Percentiles rank a stretch among this genome's conserved stretches.
phyloP scores from a whole-genome alignment of 2,888 invertebrate species.

The Drosophila antonietae region DNA sequence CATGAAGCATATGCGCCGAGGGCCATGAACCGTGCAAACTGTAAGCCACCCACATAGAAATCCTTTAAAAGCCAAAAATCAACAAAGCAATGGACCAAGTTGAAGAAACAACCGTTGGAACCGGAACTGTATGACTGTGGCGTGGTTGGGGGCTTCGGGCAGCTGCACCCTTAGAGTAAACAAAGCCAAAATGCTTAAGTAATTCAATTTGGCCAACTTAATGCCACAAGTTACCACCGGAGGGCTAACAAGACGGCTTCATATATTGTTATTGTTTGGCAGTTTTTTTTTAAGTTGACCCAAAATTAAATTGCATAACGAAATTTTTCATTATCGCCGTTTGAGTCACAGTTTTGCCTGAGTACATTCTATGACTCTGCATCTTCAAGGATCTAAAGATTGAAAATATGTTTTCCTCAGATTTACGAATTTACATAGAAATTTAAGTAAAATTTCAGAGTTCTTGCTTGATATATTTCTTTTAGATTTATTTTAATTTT shows the following conservation, averaged over 20 bases:
- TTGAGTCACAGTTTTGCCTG: too few species aligned
- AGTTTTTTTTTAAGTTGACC: background rate
- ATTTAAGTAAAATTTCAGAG: too few species aligned
- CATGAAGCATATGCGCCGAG: conserved; percentile 36
- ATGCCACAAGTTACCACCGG: conserved; percentile 42
- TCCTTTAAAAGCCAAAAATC: conserved; percentile 39
- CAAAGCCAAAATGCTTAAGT: conserved; percentile 54
- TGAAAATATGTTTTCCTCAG: too few species aligned
- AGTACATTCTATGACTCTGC: too few species aligned
- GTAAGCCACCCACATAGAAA: conserved; percentile 21
- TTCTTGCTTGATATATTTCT: too few species aligned
- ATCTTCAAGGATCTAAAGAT: too few species aligned
- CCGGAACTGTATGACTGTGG: background rate
- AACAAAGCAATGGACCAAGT: conserved; percentile 32
- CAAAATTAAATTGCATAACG: conserved; percentile 45
- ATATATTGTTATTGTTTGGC: conserved; percentile 17
- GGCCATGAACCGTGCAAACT: background rate
- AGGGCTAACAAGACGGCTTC: conserved; percentile 39
- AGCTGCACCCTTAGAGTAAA: conserved; percentile 50
- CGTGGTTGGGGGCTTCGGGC: background rate
- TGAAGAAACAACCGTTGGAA: background rate
- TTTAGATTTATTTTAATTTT: too few species aligned
- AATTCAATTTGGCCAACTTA: conserved; percentile 59
- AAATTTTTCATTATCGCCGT: conserved; percentile 14
- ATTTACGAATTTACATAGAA: too few species aligned